phyloP scores from a whole-genome alignment of 2,113 vertebrate genomes.

The Hydropotes inermis region DNA sequence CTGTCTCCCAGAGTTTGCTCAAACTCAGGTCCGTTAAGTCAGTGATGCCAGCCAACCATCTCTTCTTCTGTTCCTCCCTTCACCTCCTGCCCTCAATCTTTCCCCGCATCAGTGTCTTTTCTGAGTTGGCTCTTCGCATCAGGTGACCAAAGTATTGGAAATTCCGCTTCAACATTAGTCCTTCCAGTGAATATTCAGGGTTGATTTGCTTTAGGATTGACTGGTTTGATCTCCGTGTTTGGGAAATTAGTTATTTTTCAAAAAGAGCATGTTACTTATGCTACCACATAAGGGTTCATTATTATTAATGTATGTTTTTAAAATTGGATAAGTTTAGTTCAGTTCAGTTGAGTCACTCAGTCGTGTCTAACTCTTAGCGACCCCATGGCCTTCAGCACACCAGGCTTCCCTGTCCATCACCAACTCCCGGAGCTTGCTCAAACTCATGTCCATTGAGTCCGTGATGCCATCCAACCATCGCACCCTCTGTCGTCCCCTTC shows the following conservation, averaged over 20 bases:
- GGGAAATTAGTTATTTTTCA: not conserved
- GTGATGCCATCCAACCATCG: not conserved
- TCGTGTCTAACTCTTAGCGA: not conserved
- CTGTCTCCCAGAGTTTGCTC: not conserved
- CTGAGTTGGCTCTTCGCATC: not conserved
- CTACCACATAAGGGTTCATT: not conserved
- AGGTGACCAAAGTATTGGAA: not conserved
- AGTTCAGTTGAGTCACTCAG: not conserved
- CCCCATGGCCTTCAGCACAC: not conserved
- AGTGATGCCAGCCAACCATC: not conserved
- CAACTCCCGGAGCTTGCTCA: not conserved
- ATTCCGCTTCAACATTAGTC: not conserved
- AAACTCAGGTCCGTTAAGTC: not conserved
- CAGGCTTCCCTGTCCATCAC: not conserved
- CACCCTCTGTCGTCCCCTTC: not conserved
- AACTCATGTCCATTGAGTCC: not conserved
- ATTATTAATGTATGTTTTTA: not conserved
- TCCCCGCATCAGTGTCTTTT: not conserved
- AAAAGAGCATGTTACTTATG: not conserved
- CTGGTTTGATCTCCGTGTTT: not conserved
- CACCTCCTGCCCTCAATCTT: not conserved
- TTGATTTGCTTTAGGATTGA: not conserved
- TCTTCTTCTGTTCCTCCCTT: not conserved
- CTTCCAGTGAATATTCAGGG: not conserved
- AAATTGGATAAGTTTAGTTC: not conserved